Percentiles rank a stretch among this genome's conserved stretches.
Evolutionary conservation across 2,888 invertebrate genomes (phyloP).

Genomic region (Parasteatoda lunata): DNA sequence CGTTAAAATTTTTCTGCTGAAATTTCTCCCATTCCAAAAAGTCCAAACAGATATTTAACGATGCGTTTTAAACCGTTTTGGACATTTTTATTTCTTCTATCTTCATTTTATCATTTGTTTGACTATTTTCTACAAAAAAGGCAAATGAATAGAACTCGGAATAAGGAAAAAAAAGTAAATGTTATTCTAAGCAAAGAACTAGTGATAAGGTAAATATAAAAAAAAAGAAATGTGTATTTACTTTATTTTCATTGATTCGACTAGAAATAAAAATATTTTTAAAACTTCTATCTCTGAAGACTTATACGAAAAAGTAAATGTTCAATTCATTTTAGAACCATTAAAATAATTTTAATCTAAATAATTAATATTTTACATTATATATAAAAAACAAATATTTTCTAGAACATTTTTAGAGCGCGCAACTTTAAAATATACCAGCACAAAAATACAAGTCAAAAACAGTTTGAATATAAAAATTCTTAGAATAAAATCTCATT

Average conservation of each 20-base stretch:
- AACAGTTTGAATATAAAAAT: no score
- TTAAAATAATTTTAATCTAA: no score
- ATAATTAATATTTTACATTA: no score
- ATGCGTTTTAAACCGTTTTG: slow-evolving; percentile 5
- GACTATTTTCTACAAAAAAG: slow-evolving; percentile 25
- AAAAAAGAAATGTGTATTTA: slow-evolving; percentile 1
- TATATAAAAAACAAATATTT: no score
- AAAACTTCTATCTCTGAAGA: no score
- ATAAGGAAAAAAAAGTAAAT: slow-evolving; percentile 9
- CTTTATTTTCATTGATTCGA: slow-evolving; percentile 24
- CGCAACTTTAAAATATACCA: no score
- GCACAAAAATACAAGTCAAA: no score
- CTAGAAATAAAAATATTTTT: background rate
- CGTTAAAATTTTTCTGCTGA: slow-evolving; percentile 26
- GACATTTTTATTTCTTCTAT: slow-evolving; percentile 1
- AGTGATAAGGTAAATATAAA: slow-evolving; percentile 33
- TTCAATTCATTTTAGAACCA: no score
- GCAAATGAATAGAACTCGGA: slow-evolving; percentile 10
- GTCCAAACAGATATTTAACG: slow-evolving; percentile 30
- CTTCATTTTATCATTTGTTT: slow-evolving; percentile 37
- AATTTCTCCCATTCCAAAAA: background rate
- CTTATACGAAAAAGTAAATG: no score
- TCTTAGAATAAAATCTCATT: no score
- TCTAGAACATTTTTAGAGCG: no score
- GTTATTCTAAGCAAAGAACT: background rate